These are phyloP conservation scores for Sebastes kiyomatsui DNA, from an alignment of 2,797 vertebrate genomes.

Conservation along the genomic window DNA sequence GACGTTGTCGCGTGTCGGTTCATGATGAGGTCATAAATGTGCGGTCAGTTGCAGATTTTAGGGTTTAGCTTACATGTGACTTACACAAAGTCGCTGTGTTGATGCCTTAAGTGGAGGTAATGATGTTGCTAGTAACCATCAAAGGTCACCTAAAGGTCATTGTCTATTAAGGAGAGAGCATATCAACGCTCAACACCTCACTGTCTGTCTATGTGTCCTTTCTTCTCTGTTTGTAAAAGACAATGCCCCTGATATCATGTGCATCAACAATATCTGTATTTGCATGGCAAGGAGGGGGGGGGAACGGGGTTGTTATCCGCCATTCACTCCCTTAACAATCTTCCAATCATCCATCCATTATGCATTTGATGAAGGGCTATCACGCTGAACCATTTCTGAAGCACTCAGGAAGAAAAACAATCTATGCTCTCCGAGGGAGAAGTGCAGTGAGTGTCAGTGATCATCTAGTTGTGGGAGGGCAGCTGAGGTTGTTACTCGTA, in stretches of 20 bases:
- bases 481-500: slow-evolving; percentile 43
- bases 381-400: slow-evolving; percentile 71
- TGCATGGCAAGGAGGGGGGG: slow-evolving; percentile 18
- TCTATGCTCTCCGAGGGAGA: slow-evolving; percentile 56
- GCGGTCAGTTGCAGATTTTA: slow-evolving; percentile 37
- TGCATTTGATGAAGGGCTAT: slow-evolving; percentile 80
- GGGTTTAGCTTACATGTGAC: slow-evolving; percentile 41
- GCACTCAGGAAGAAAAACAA: slow-evolving; percentile 74
- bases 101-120: slow-evolving; percentile 48
- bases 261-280: slow-evolving; percentile 44
- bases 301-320: not conserved
- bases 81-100: slow-evolving; percentile 32
- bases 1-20: slow-evolving; percentile 34
- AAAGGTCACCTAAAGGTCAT: slow-evolving; percentile 52
- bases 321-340: slow-evolving; percentile 37
- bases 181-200: slow-evolving; percentile 26
- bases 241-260: slow-evolving; percentile 44
- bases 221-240: slow-evolving; percentile 27
- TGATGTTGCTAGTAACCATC: slow-evolving; percentile 31
- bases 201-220: slow-evolving; percentile 9
- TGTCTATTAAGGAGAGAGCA: slow-evolving; percentile 44
- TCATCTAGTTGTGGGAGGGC: slow-evolving; percentile 50
- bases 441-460: slow-evolving; percentile 56
- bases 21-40: slow-evolving; percentile 12
- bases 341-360: slow-evolving; percentile 60